These are phyloP conservation scores for Pteronotus mesoamericanus DNA, from an alignment of 2,797 vertebrate genomes.

Conservation along the genomic window DNA sequence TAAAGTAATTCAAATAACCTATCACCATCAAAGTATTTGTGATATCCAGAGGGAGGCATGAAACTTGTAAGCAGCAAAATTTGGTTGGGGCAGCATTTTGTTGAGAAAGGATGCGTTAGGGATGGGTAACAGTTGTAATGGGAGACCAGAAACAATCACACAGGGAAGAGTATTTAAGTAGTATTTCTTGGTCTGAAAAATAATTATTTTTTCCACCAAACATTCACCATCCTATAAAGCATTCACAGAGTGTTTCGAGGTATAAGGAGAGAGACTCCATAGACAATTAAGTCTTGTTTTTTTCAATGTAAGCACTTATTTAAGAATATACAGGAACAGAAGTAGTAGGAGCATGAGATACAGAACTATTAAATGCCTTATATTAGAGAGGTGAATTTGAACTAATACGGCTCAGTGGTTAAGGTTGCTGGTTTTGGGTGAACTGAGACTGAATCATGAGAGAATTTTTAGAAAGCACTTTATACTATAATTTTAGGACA, in stretches of 20 bases:
- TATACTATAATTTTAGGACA: constrained; percentile 62
- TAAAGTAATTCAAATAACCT: constrained; percentile 32
- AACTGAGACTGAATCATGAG: constrained; percentile 13
- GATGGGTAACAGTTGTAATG: neutral
- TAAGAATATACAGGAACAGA: neutral
- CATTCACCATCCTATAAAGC: neutral
- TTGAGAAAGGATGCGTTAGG: neutral
- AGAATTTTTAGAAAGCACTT: constrained; percentile 49
- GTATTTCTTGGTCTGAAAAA: neutral
- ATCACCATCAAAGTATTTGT: neutral
- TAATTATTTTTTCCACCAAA: neutral
- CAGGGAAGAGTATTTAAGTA: neutral
- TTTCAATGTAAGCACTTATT: neutral
- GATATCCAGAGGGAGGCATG: neutral
- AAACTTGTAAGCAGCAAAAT: neutral
- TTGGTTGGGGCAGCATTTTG: neutral
- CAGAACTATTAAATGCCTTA: neutral
- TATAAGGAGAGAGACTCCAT: neutral
- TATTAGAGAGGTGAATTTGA: neutral
- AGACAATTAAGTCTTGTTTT: neutral
- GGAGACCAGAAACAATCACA: neutral
- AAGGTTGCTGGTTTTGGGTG: neutral
- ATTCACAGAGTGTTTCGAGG: neutral
- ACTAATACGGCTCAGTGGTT: neutral
- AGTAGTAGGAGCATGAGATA: neutral